Base-by-base conservation (phyloP, 2,888 invertebrate species). In the Chloroclysta siterata region DNA sequence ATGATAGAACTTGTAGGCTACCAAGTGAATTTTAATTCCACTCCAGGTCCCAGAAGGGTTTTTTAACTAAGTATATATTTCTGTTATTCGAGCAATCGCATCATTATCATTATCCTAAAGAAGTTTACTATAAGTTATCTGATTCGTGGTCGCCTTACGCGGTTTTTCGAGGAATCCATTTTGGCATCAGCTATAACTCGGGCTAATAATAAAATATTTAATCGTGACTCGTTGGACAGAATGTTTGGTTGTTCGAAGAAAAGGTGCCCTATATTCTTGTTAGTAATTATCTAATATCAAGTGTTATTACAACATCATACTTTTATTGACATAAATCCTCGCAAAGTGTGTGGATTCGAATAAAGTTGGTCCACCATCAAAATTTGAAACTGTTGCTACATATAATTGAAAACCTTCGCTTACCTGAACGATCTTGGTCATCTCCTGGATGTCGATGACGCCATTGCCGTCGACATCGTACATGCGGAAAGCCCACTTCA, bases 341-440 rank as follows among this genome's bases (percentile, higher is more conserved):
- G 22, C 22, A 22, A 22, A 3, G 22, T 22, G 22, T 22, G 22
- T 3, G 3, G 22, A 22, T 22, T 22, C 22, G 3, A 22, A 22
- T 22, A 22, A 22, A 22, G 22, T 22, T 22, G 22, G 22, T 3
- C 3, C 22, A 22, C 22, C n/a, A n/a, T 22, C 3, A 22, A 22
- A 22, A 22, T 22, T n/a, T n/a, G n/a, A n/a, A n/a, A n/a, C n/a
- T n/a, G n/a, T n/a, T n/a, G n/a, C n/a, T n/a, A n/a, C n/a, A n/a
- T n/a, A n/a, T 22, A 22, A 22, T 22, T 3, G 3, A 22, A 22
- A 22, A 22, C 22, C 22, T 13, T 39, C 5, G 51, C 90, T 87
- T 90, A 98, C 99, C 97, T 99, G 98, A 73, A 99, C 99, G 85
- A 99, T 99, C 95, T 99, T 99, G 72, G 98, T 98, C 99, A 99